These are phyloP conservation scores for Biston stratarius DNA, from an alignment of 2,888 invertebrate genomes.

Conservation along the genomic window DNA sequence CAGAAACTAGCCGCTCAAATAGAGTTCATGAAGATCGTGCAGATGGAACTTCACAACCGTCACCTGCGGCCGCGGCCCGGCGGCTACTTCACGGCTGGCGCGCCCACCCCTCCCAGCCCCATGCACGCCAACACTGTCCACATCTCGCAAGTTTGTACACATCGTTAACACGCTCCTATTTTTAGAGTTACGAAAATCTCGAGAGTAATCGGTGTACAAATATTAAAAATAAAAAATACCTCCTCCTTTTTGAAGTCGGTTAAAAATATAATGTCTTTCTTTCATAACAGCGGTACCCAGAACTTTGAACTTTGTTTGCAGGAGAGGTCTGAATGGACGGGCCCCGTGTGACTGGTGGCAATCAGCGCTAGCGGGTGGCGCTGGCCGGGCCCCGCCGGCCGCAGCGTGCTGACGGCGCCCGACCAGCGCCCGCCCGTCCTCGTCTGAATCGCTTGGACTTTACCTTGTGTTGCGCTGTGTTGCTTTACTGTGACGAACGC, in stretches of 20 bases:
- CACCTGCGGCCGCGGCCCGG: slow-evolving; percentile 94
- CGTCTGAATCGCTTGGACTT: slow-evolving; percentile 59
- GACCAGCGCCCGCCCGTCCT: slow-evolving; percentile 73
- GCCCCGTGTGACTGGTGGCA: slow-evolving; percentile 85
- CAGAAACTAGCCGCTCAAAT: slow-evolving; percentile 96
- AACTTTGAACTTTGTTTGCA: slow-evolving; percentile 43
- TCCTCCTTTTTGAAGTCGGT: too few relatives aligned
- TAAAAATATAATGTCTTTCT: too few relatives aligned
- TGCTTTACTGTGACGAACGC: slow-evolving; percentile 6
- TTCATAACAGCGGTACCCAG: neutral
- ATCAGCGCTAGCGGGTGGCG: slow-evolving; percentile 77
- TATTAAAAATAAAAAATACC: too few relatives aligned
- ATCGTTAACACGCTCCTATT: neutral
- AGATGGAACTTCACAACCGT: slow-evolving; percentile 97
- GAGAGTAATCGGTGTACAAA: too few relatives aligned
- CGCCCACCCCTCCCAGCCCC: slow-evolving; percentile 72
- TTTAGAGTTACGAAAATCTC: too few relatives aligned
- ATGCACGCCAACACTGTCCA: slow-evolving; percentile 69
- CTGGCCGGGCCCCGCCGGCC: slow-evolving; percentile 75
- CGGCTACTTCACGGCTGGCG: slow-evolving; percentile 90
- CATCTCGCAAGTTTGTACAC: slow-evolving; percentile 64
- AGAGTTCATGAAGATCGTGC: slow-evolving; percentile 97
- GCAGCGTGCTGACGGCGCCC: slow-evolving; percentile 56
- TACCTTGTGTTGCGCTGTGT: slow-evolving; percentile 32
- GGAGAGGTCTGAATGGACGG: slow-evolving; percentile 76